Percentiles rank a stretch among this genome's conserved stretches.
Conservation (phyloP, 2,888 invertebrate genomes). For the Ypsolopha sequella region DNA sequence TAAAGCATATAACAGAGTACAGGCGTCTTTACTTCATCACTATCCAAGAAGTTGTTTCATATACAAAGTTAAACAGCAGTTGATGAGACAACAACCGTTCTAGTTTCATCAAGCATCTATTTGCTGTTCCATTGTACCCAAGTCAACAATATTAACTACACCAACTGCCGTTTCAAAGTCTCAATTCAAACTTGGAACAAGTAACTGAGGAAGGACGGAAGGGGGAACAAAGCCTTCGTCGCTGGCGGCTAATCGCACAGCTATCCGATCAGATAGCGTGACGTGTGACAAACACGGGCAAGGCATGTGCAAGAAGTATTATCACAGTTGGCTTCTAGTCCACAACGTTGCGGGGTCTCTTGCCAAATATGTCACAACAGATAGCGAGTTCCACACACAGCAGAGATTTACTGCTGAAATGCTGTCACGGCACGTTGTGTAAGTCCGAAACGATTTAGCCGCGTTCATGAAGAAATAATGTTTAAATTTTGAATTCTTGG, state of each 20-base stretch:
- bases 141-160: no score
- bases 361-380: conserved; percentile 64
- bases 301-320: conserved; percentile 22
- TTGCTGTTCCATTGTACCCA: no score
- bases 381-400: conserved; percentile 24
- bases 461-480: conserved; percentile 1
- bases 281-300: conserved; percentile 1
- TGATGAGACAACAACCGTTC: no score
- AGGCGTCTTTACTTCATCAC: no score
- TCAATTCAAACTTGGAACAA: background rate
- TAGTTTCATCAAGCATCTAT: no score
- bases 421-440: conserved; percentile 26
- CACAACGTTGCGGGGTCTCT: conserved; percentile 20
- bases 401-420: conserved; percentile 45
- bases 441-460: background rate
- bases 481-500: background rate
- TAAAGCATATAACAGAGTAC: no score
- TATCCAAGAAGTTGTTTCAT: no score
- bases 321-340: conserved; percentile 57
- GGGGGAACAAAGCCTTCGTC: background rate
- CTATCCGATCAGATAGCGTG: conserved; percentile 7
- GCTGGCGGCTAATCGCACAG: background rate
- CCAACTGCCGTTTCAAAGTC: no score
- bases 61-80: no score
- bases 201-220: background rate